phyloP scores from a whole-genome alignment of 2,888 invertebrate species.

The Cryptocephalus moraei region DNA sequence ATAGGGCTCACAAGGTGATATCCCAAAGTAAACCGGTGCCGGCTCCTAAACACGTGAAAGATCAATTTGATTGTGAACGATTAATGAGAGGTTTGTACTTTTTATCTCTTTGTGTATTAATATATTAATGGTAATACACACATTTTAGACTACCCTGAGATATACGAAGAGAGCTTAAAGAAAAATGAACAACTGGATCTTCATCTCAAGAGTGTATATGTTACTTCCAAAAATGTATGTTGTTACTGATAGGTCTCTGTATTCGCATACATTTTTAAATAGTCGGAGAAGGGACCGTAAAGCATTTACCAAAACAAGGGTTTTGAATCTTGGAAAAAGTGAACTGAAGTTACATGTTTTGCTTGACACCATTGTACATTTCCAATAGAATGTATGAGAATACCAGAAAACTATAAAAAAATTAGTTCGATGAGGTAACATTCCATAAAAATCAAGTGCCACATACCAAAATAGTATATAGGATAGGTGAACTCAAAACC shows the following conservation, averaged over 20 bases:
- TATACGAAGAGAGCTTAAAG: constrained; percentile 48
- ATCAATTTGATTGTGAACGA: constrained; percentile 52
- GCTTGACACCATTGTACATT: too few species aligned
- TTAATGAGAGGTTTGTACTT: constrained; percentile 42
- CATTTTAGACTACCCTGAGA: constrained; percentile 47
- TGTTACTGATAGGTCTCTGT: not conserved
- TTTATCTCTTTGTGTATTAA: not conserved
- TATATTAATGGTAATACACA: not conserved
- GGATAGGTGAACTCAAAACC: too few species aligned
- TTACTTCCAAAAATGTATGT: constrained; percentile 45
- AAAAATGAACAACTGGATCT: constrained; percentile 54
- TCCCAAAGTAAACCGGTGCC: constrained; percentile 48
- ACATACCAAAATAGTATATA: too few species aligned
- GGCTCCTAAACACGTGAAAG: constrained; percentile 59
- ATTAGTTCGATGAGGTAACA: too few species aligned
- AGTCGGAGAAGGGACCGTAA: too few species aligned
- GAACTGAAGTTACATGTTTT: too few species aligned
- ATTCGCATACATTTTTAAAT: too few species aligned
- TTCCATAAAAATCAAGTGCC: too few species aligned
- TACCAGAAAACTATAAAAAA: too few species aligned
- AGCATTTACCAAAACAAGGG: too few species aligned
- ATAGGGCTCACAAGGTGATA: constrained; percentile 61
- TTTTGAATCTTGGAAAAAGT: too few species aligned
- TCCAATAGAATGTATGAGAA: too few species aligned
- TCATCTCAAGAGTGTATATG: constrained; percentile 62